Percentiles rank a stretch among this genome's conserved stretches.
Conservation (phyloP, 2,888 invertebrate genomes). For the Luperina nickerlii region DNA sequence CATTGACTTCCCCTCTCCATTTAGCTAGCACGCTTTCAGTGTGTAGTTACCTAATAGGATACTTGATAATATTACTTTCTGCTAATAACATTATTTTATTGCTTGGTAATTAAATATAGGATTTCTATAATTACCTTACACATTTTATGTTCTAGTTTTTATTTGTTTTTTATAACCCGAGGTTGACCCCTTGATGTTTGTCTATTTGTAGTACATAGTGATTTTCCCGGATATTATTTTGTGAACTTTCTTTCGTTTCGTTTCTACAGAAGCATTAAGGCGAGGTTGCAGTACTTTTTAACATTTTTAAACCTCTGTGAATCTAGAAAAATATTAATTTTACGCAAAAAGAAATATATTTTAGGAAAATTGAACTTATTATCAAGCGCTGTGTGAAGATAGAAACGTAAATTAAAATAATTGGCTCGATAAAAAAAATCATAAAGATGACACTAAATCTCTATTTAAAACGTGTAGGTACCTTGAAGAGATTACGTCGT, state of each 20-base stretch:
- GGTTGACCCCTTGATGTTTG: background rate
- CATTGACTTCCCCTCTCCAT: background rate
- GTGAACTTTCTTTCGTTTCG: background rate
- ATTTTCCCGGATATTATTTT: background rate
- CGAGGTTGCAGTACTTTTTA: too few relatives aligned
- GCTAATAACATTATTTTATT: slow-evolving; percentile 13
- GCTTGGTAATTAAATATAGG: background rate
- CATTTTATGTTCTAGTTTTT: background rate
- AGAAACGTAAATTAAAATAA: too few relatives aligned
- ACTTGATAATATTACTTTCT: slow-evolving; percentile 22
- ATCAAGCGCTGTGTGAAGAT: too few relatives aligned
- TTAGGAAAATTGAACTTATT: too few relatives aligned
- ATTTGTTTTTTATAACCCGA: background rate
- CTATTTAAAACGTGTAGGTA: too few relatives aligned
- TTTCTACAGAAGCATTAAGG: background rate
- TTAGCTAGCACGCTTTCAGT: background rate
- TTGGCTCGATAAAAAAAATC: too few relatives aligned
- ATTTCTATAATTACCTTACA: background rate
- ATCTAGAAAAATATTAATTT: too few relatives aligned
- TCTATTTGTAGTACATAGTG: background rate
- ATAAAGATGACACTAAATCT: too few relatives aligned
- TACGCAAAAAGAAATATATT: too few relatives aligned
- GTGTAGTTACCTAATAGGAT: background rate
- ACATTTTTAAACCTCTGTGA: too few relatives aligned
- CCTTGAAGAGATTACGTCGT: too few relatives aligned